Evolutionary conservation across 2,888 invertebrate species (phyloP), one percentile per base, ranked within the genome.

Genomic region (Carpatolechia fugitivella): DNA sequence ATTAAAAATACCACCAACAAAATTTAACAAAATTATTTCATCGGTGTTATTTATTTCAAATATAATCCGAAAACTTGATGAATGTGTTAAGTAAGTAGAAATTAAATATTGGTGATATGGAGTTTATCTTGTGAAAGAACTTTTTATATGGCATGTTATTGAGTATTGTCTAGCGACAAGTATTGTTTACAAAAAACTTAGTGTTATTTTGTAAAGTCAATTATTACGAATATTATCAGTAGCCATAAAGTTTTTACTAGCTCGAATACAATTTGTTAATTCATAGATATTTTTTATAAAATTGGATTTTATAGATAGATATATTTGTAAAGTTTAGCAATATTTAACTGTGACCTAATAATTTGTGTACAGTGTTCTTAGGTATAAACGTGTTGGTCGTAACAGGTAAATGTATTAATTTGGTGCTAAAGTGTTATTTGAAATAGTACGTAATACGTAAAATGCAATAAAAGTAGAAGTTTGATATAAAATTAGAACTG

Each of bases 351-450:
- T 44, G n/a, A 24, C 29, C 44, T 44, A 44, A 40, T 38, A 30
- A 13, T 51, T 51, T 35, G 20, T 35, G 49, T 35, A 49, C 49
- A 49, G 49, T 41, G 29, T 52, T 53, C 44, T 46, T 46, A 44
- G 53, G 53, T 44, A 53, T 44, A 29, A 44, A 44, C 44, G 41
- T 53, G 30, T 46, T 44, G 53, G 46, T 53, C 18, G 20, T 35
- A 33, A 14, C 18, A 53, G 41, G 44, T 53, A 53, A 44, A 20
- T 24, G 44, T 29, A 44, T 29, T 20, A 5, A 29, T 29, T 44
- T 52, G 33, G 51, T 52, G 29, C 30, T 52, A 41, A 38, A 52
- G 16, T 40, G 3, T 40, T 40, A 16, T 38, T 38, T 38, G 4
- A 44, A 10, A 44, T 44, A 20, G 6, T 33, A 3, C 8, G 10